Conservation (phyloP, 2,888 invertebrate species). For the Alsophila aescularia region DNA sequence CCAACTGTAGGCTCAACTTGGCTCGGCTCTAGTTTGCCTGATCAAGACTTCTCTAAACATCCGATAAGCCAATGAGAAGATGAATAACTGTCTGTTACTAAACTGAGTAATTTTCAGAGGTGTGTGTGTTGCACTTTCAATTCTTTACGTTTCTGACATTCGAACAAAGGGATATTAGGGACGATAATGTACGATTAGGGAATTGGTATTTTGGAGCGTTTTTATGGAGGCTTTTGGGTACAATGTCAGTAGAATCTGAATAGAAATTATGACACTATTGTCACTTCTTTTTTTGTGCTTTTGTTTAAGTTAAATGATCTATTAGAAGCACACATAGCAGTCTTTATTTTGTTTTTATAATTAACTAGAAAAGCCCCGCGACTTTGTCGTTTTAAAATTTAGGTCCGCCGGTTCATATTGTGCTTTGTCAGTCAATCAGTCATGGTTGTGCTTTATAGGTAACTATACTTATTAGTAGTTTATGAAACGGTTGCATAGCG, state of each 20-base stretch:
- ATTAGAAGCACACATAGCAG: too few species aligned
- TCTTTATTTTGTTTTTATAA: too few species aligned
- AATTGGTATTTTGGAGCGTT: conserved; percentile 23
- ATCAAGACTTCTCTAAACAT: background rate
- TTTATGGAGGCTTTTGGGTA: conserved; percentile 22
- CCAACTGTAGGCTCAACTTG: too few species aligned
- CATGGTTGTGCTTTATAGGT: too few species aligned
- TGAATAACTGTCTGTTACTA: background rate
- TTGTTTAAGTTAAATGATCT: background rate
- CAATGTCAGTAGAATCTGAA: background rate
- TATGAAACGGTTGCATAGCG: too few species aligned
- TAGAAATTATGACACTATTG: background rate
- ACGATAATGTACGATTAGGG: conserved; percentile 36
- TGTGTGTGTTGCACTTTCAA: conserved; percentile 1
- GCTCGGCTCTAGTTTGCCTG: too few species aligned
- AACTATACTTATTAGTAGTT: too few species aligned
- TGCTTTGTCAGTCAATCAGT: too few species aligned
- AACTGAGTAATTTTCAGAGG: conserved; percentile 19
- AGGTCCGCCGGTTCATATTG: too few species aligned
- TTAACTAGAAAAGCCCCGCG: too few species aligned
- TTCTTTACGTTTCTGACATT: conserved; percentile 42
- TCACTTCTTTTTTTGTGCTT: too few species aligned
- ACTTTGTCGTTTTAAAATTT: too few species aligned
- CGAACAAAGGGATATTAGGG: conserved; percentile 43
- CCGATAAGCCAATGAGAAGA: background rate